phyloP scores from a whole-genome alignment of 2,888 invertebrate genomes.

The Ariolimax columbianus region DNA sequence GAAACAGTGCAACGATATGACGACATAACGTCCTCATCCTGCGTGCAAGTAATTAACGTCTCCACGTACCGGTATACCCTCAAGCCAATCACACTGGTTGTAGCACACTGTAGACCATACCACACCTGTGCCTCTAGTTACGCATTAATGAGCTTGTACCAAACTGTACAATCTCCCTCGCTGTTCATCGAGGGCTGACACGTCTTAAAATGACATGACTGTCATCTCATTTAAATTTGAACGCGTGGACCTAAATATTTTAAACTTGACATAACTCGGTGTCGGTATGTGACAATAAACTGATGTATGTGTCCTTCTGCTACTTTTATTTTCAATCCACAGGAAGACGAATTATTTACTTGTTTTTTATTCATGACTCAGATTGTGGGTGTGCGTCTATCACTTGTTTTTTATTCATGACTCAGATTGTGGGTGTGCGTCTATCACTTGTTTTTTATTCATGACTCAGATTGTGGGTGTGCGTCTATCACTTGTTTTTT shows the following conservation, averaged over 20 bases:
- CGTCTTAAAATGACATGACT: background rate
- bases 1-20: background rate
- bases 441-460: no score
- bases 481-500: no score
- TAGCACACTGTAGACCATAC: background rate
- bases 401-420: no score
- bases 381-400: no score
- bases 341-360: no score
- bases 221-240: background rate
- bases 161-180: slow-evolving; percentile 14
- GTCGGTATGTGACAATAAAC: no score
- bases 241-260: background rate
- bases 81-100: background rate
- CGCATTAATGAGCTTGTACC: slow-evolving; percentile 16
- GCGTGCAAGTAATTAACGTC: background rate
- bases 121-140: background rate
- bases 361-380: no score
- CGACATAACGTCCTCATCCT: background rate
- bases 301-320: no score
- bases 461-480: no score
- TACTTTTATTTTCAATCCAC: no score
- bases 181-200: slow-evolving; percentile 4
- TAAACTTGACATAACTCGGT: no score
- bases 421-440: no score
- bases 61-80: background rate